These are phyloP conservation scores for Heteropelma amictum DNA, from an alignment of 2,888 invertebrate species.

Conservation along the genomic window DNA sequence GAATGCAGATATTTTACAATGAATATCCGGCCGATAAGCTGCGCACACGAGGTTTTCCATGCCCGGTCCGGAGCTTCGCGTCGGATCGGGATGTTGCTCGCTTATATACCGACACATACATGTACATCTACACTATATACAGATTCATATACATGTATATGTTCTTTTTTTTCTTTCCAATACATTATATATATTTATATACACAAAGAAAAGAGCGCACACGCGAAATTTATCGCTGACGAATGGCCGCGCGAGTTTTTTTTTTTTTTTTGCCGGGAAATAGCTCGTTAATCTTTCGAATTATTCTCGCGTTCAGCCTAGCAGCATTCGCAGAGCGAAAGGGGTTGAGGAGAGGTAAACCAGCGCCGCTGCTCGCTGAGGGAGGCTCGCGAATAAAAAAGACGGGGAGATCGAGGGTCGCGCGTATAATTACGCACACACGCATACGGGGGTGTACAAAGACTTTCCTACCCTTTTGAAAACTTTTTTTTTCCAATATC, in stretches of 20 bases:
- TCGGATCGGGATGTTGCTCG: slow-evolving; percentile 62
- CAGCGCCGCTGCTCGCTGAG: slow-evolving; percentile 14
- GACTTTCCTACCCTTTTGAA: not conserved
- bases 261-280: slow-evolving; percentile 63
- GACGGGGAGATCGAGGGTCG: slow-evolving; percentile 16
- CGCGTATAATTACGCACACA: not conserved
- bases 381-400: slow-evolving; percentile 31
- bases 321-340: slow-evolving; percentile 44
- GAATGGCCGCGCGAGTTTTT: slow-evolving; percentile 71
- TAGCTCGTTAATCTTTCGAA: slow-evolving; percentile 74
- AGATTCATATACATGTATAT: slow-evolving; percentile 32
- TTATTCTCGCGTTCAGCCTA: slow-evolving; percentile 70
- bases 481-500: slow-evolving; percentile 3
- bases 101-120: slow-evolving; percentile 48
- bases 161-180: slow-evolving; percentile 70
- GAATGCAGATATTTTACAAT: slow-evolving; percentile 72
- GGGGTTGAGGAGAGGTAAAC: slow-evolving; percentile 17
- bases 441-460: slow-evolving; percentile 1
- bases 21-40: slow-evolving; percentile 74
- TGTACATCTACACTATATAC: too few species aligned
- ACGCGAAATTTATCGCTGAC: slow-evolving; percentile 72
- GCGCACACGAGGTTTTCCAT: slow-evolving; percentile 65
- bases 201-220: slow-evolving; percentile 54
- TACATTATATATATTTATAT: too few species aligned
- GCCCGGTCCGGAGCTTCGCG: slow-evolving; percentile 26